Evolutionary conservation across 2,113 vertebrate species (phyloP).

Genomic region (Psittacus erithacus): DNA sequence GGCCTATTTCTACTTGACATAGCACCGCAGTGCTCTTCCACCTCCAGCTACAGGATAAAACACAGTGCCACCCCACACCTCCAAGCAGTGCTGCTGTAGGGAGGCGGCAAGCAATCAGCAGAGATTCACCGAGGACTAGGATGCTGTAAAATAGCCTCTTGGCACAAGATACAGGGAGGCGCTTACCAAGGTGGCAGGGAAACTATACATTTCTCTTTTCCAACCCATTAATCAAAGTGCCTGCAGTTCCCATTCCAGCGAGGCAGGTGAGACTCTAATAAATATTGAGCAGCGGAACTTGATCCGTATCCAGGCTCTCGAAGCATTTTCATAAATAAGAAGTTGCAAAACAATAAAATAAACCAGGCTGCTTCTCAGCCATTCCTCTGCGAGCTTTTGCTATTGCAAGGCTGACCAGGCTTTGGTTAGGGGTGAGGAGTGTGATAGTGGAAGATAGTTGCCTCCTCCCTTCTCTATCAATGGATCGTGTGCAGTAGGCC

Average conservation of each 20-base stretch:
- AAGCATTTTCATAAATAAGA: slow-evolving; percentile 71
- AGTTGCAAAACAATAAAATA: slow-evolving; percentile 39
- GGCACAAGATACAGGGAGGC: slow-evolving; percentile 62
- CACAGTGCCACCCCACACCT: neutral
- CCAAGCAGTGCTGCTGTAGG: neutral
- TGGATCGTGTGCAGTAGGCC: neutral
- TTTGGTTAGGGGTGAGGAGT: neutral
- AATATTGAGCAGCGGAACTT: slow-evolving; percentile 65
- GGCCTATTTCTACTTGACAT: slow-evolving; percentile 37
- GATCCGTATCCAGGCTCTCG: slow-evolving; percentile 34
- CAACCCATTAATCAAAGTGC: slow-evolving; percentile 63
- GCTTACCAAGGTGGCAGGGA: slow-evolving; percentile 58
- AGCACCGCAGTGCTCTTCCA: neutral
- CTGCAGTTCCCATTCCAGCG: neutral
- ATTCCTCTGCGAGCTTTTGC: neutral
- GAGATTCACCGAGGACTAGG: slow-evolving; percentile 44
- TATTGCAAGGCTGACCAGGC: neutral
- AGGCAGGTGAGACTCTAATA: slow-evolving; percentile 64
- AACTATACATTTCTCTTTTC: slow-evolving; percentile 59
- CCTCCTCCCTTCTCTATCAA: neutral
- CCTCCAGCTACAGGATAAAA: slow-evolving; percentile 30
- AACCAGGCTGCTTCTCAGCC: neutral
- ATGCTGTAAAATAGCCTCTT: slow-evolving; percentile 64
- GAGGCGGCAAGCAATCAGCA: slow-evolving; percentile 51
- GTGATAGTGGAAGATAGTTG: neutral